phyloP scores from a whole-genome alignment of 2,797 vertebrate species.

The Miichthys miiuy region DNA sequence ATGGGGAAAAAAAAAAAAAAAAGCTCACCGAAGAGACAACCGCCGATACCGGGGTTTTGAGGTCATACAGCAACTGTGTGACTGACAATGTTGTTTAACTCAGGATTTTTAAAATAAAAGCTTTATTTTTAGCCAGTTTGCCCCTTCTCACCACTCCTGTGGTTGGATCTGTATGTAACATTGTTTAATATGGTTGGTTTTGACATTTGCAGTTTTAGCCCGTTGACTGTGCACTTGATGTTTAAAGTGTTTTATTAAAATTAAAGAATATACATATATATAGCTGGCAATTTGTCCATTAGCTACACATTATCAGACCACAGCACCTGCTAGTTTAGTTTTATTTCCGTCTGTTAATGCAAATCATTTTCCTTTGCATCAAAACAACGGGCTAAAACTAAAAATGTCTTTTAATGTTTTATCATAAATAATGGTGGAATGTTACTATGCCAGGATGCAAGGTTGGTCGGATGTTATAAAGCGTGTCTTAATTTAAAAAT shows the following conservation, averaged over 20 bases:
- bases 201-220: conserved; percentile 38
- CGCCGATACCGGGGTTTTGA: conserved; percentile 41
- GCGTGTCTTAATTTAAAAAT: conserved; percentile 63
- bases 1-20: not conserved
- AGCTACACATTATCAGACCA: not conserved
- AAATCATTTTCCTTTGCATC: not conserved
- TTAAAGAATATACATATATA: not conserved
- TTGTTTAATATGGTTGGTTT: conserved; percentile 18
- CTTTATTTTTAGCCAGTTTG: conserved; percentile 49
- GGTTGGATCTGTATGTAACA: not conserved
- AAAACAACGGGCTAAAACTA: conserved; percentile 2
- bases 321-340: conserved; percentile 10
- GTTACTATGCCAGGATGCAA: conserved; percentile 34
- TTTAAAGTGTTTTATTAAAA: conserved; percentile 16
- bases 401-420: conserved; percentile 58
- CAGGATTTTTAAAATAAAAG: conserved; percentile 76
- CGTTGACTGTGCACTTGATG: conserved; percentile 16
- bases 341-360: conserved; percentile 8
- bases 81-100: conserved; percentile 73
- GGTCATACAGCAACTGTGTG: conserved; percentile 51
- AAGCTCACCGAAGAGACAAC: conserved; percentile 59
- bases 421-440: conserved; percentile 26
- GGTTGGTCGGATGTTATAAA: conserved; percentile 44
- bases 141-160: not conserved
- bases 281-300: conserved; percentile 5